These are phyloP conservation scores for Pseudopipra pipra DNA, from an alignment of 2,113 vertebrate genomes.

Conservation along the genomic window DNA sequence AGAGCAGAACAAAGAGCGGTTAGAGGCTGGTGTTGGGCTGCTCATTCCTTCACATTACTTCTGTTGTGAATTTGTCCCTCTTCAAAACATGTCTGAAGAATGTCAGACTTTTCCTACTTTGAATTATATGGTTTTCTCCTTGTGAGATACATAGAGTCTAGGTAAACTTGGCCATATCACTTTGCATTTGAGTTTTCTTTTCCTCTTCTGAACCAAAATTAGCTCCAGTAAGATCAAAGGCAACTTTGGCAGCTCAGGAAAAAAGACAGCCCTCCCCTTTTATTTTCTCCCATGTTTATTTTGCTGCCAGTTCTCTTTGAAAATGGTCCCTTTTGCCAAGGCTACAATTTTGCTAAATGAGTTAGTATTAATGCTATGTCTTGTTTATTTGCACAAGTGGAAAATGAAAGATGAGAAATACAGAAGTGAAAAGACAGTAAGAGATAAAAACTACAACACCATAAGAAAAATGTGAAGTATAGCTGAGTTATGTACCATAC, in stretches of 20 bases:
- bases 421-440: not conserved
- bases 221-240: not conserved
- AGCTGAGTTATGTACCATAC: not conserved
- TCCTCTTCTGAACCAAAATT: not conserved
- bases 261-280: not conserved
- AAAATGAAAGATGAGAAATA: not conserved
- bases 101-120: not conserved
- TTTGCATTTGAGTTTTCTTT: not conserved
- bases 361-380: not conserved
- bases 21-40: not conserved
- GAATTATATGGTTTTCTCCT: not conserved
- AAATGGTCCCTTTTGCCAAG: not conserved
- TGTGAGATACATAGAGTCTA: not conserved
- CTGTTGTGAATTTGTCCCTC: not conserved
- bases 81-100: not conserved
- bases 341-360: not conserved
- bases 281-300: not conserved
- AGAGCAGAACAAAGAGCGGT: not conserved
- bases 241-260: not conserved
- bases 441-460: not conserved
- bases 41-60: not conserved
- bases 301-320: not conserved
- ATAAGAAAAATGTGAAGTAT: not conserved
- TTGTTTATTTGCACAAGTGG: not conserved
- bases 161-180: not conserved